Percentiles rank a stretch among this genome's conserved stretches.
Evolutionary conservation across 2,888 invertebrate genomes (phyloP).

Genomic region (Myopa testacea): DNA sequence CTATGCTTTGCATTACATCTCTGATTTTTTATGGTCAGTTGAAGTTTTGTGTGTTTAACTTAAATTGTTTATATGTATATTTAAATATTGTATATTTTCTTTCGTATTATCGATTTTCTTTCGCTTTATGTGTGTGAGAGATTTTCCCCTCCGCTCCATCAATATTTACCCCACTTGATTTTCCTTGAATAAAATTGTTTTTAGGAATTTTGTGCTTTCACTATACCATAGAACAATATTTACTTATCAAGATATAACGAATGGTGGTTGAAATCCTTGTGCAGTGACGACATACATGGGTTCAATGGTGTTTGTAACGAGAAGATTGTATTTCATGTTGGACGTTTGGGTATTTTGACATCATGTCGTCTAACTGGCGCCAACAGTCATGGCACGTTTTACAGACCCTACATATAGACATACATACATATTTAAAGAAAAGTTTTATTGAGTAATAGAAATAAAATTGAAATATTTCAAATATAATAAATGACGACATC

Average conservation of each 20-base stretch:
- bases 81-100: not conserved
- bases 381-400: not conserved
- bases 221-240: not conserved
- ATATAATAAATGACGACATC: too few relatives aligned
- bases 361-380: constrained; percentile 20
- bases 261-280: constrained; percentile 12
- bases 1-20: too few relatives aligned
- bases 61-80: too few relatives aligned
- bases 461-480: too few relatives aligned
- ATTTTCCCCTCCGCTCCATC: not conserved
- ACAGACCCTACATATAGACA: not conserved
- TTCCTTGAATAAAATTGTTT: constrained; percentile 1
- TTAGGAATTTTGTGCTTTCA: not conserved
- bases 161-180: not conserved
- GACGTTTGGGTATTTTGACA: not conserved
- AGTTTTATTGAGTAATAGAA: not conserved
- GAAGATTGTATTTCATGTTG: not conserved
- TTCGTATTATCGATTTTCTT: not conserved
- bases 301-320: not conserved
- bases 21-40: too few relatives aligned
- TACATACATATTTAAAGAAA: not conserved
- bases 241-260: not conserved
- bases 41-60: too few relatives aligned
- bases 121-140: too few relatives aligned
- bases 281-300: constrained; percentile 3